These are phyloP conservation scores for Aplodontia rufa DNA, from an alignment of 2,113 vertebrate genomes.

Conservation along the genomic window DNA sequence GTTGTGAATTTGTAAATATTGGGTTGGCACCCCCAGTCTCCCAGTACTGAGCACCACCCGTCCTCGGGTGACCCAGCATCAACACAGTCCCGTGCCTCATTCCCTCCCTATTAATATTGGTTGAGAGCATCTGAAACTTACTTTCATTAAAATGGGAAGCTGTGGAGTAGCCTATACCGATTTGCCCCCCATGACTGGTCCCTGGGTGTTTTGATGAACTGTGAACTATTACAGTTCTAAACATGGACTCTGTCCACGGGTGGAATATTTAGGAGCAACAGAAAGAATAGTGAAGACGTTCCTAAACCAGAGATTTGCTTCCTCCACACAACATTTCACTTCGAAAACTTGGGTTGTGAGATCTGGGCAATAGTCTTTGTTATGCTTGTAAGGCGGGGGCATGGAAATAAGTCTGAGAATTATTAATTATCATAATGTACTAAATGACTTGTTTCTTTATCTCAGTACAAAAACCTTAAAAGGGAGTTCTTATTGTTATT, in stretches of 20 bases:
- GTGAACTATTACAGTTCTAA: neutral
- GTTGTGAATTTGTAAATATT: neutral
- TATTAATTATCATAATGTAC: neutral
- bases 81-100: fast-evolving
- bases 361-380: neutral
- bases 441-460: neutral
- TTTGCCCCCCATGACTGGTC: neutral
- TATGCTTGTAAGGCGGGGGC: neutral
- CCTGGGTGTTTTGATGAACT: neutral
- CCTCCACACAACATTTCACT: neutral
- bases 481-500: neutral
- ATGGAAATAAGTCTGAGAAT: neutral
- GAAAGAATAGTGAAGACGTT: neutral
- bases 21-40: neutral
- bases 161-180: neutral
- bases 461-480: neutral
- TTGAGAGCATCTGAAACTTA: neutral
- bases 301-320: neutral
- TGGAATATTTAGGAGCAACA: neutral
- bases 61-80: neutral
- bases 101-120: neutral
- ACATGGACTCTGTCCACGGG: neutral
- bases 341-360: no score
- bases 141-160: neutral
- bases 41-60: neutral